Conservation (phyloP, 23 tunicate genomes). For the Phallusia fumigata region DNA sequence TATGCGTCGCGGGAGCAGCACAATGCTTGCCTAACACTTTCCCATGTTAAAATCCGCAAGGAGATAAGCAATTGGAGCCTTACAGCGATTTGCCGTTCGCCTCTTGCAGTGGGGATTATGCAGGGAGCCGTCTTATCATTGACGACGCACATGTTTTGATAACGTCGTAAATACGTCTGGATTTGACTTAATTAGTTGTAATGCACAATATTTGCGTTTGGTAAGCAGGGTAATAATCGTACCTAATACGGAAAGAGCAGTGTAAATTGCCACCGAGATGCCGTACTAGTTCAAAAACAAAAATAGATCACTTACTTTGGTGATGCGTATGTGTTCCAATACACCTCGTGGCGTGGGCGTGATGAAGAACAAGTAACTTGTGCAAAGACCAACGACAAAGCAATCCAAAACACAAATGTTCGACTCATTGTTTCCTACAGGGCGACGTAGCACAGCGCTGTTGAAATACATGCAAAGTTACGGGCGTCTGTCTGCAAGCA, state of each 20-base stretch:
- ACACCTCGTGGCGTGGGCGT: constrained; percentile 27
- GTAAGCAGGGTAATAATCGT: too few relatives aligned
- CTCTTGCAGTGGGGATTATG: too few relatives aligned
- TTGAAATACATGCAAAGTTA: background rate
- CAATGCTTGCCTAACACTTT: background rate
- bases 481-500: background rate
- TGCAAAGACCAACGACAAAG: background rate
- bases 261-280: too few relatives aligned
- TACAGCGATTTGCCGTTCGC: background rate
- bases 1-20: background rate
- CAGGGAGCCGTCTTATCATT: too few relatives aligned
- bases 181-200: too few relatives aligned
- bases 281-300: too few relatives aligned
- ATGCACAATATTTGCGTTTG: too few relatives aligned
- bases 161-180: too few relatives aligned
- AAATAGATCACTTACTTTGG: constrained; percentile 32
- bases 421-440: background rate
- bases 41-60: constrained; percentile 5
- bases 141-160: too few relatives aligned
- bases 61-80: constrained; percentile 7
- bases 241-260: too few relatives aligned
- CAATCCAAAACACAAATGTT: constrained; percentile 10
- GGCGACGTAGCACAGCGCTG: background rate
- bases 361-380: background rate
- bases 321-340: constrained; percentile 39